These are phyloP conservation scores for Meiosimyza platycephala DNA, from an alignment of 2,888 invertebrate species.

Conservation along the genomic window DNA sequence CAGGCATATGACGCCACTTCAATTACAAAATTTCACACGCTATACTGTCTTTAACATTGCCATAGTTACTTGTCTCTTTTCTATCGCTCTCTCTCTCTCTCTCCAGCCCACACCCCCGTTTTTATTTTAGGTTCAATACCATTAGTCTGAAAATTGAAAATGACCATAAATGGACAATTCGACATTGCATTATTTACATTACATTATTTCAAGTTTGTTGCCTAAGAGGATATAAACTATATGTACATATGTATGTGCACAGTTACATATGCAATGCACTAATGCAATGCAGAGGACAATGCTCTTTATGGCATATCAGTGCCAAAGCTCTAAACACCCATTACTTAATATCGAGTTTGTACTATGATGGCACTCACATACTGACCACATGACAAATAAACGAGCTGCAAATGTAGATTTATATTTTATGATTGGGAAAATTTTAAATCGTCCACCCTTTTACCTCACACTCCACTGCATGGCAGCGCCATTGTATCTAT, in stretches of 20 bases:
- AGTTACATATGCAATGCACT: not conserved
- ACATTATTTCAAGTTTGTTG: conserved; percentile 22
- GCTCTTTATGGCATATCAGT: not conserved
- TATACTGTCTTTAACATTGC: too few species aligned
- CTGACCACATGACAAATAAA: not conserved
- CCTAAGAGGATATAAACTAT: conserved; percentile 3
- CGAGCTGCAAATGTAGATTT: conserved; percentile 10
- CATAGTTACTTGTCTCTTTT: too few species aligned
- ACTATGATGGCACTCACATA: not conserved
- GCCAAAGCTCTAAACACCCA: not conserved
- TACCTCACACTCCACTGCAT: not conserved
- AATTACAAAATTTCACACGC: too few species aligned
- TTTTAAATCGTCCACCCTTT: not conserved
- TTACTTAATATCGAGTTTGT: not conserved
- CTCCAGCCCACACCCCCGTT: too few species aligned
- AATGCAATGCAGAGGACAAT: not conserved
- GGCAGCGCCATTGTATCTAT: not conserved
- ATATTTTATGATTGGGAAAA: conserved; percentile 3
- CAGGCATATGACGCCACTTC: too few species aligned
- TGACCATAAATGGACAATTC: conserved; percentile 18
- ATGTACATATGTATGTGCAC: not conserved
- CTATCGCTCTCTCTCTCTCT: too few species aligned
- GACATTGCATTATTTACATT: conserved; percentile 23
- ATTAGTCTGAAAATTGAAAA: conserved; percentile 13
- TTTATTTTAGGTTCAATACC: not conserved